These are phyloP conservation scores for Melipona quadrifasciata DNA, from an alignment of 1,140 invertebrate species.

Conservation along the genomic window DNA sequence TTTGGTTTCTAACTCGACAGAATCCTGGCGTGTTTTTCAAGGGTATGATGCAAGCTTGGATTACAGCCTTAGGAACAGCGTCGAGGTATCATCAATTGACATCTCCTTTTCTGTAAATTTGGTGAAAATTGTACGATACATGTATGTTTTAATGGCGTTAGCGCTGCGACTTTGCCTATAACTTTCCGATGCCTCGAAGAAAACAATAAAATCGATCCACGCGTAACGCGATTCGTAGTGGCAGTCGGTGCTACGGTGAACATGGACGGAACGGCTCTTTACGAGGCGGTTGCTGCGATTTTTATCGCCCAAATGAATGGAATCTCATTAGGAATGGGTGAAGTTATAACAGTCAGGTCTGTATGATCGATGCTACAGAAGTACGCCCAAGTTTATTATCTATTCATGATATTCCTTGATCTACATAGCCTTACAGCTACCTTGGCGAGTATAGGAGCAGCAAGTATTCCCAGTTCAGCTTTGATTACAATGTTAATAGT, in stretches of 20 bases:
- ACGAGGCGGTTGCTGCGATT: constrained; percentile 87
- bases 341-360: constrained; percentile 84
- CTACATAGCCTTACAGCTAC: constrained; percentile 86
- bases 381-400: neutral
- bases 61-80: constrained; percentile 87
- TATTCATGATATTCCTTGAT: constrained; percentile 30
- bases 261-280: constrained; percentile 89
- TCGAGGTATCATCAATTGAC: constrained; percentile 82
- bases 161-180: constrained; percentile 88
- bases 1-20: constrained; percentile 84
- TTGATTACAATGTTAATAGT: constrained; percentile 91
- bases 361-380: neutral
- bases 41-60: constrained; percentile 85
- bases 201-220: constrained; percentile 87
- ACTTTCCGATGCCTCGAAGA: constrained; percentile 90
- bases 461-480: constrained; percentile 89
- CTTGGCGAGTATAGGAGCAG: constrained; percentile 89
- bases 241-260: constrained; percentile 87
- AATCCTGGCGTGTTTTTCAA: constrained; percentile 86
- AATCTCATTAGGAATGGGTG: constrained; percentile 83
- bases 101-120: neutral
- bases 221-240: constrained; percentile 87
- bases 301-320: constrained; percentile 89
- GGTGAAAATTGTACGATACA: neutral
- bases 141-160: constrained; percentile 69